Base-by-base conservation (phyloP, 2,113 vertebrate species). In the Chrysemys picta region DNA sequence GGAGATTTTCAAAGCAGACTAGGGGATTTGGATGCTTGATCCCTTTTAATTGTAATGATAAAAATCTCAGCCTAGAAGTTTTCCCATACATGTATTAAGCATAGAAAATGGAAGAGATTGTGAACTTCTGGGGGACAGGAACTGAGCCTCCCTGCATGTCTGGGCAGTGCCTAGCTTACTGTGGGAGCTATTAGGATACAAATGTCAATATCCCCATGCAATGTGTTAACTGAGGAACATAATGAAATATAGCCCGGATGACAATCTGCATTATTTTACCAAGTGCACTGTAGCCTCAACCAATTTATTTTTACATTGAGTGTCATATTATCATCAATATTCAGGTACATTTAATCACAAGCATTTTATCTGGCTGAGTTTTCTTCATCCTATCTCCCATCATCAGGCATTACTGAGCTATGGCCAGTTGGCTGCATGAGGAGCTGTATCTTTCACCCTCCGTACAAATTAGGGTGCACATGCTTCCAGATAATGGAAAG, bases 391-490 rank as follows among this genome's bases (percentile, higher is more conserved):
- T 80, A 57, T 47, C 38, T 54, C 35, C 83, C 14, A 4, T 57
- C 42, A 38, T 47, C 59, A 65, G 59, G 59, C 5, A 3, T 65
- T 35, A 7, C 59, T 62, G 27, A 62, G 12, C 59, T 62, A 62
- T 13, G 16, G 31, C 25, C n/a, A 72, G 25, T 13, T 88, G 50
- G 72, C 31, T 82, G n/a, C 45, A 38, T 47, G 82, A 82, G 79
- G 50, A 54, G 50, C 54, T 17, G 5, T 24, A 56, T 54, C 87
- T 82, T 82, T 54, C 53, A 27, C 8, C 27, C 8, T 31, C 80
- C 4, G 62, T 19, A 52, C 49, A 75, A 87, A 54, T 54, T 45
- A 79, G 29, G 10, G 50, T 85, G n/a, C 0, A 0, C 24, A 8
- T 3, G 53, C 76, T 94, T 10, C 69, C 50, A 69, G 85, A 53